Evolutionary conservation across 2,888 invertebrate genomes (phyloP), one percentile per base, ranked within the genome.

Genomic region (Tanytarsus gracilentus): DNA sequence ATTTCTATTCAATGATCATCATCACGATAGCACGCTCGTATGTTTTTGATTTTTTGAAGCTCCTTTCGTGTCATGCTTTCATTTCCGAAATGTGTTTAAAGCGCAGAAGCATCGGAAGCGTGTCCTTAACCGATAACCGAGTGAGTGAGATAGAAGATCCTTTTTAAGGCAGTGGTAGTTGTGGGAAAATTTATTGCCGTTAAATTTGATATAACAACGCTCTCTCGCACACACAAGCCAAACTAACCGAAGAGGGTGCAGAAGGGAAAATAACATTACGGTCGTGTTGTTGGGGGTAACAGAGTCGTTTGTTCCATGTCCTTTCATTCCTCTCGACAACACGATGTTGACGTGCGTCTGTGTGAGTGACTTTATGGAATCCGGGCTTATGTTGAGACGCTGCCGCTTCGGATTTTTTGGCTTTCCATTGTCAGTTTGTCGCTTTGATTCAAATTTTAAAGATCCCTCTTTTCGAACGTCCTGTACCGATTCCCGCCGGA

Each of bases 391-490:
- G n/a, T 33, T 44, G 44, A 44, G n/a, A 44, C 44, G 44, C 44
- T 44, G n/a, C 36, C 44, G 18, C 21, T 44, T 44, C 44, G 44
- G 44, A 44, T 58, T 58, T 58, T 48, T 27, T 56, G n/a, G 26
- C 18, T 55, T 36, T 21, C 40, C 21, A 29, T 58, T 30, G 18
- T 58, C 48, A 58, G 58, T 58, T 58, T 58, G 44, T 58, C 58
- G 58, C 58, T 58, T 58, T 48, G 58, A 48, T 58, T 58, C 58
- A 48, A 58, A 58, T 40, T 48, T 58, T 58, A n/a, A 48, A 58
- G 58, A 58, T 44, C 48, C 26, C 51, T 11, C 30, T 27, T 48
- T 58, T 44, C 29, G 33, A 33, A 40, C 27, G 58, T 58, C 58
- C 30, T 21, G 26, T 14, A 23, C 25, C 26, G 58, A 48, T 40